These are phyloP conservation scores for Diadophis punctatus DNA, from an alignment of 2,113 vertebrate species.

Conservation along the genomic window DNA sequence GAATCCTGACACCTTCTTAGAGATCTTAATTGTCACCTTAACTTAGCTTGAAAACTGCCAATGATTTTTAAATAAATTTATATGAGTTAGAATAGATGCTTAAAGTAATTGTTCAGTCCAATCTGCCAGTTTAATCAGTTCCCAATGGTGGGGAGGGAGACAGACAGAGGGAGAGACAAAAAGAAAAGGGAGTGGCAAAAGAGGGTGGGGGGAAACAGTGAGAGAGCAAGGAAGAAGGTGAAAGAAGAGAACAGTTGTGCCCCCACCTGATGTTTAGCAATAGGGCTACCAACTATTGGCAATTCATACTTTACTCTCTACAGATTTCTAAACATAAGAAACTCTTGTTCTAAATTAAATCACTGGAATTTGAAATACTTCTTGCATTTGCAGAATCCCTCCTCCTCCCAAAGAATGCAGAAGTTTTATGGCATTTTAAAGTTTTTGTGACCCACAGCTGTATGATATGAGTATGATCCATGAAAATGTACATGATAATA, in stretches of 20 bases:
- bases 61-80: background rate
- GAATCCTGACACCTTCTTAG: background rate
- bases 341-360: background rate
- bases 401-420: background rate
- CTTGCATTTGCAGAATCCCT: background rate
- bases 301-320: background rate
- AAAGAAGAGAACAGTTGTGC: background rate
- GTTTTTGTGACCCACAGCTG: background rate
- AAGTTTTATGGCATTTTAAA: background rate
- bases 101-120: background rate
- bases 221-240: background rate
- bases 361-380: background rate
- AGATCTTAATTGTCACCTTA: background rate
- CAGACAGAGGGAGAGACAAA: background rate
- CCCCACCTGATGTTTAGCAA: background rate
- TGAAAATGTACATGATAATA: background rate
- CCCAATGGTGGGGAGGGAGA: background rate
- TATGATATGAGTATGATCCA: background rate
- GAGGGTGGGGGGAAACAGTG: background rate
- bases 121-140: background rate
- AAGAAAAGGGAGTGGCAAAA: background rate
- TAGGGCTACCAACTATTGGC: background rate
- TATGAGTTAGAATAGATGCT: background rate
- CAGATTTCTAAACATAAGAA: background rate
- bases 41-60: background rate